Conservation (phyloP, 2,113 vertebrate genomes). For the Anolis sagrei region DNA sequence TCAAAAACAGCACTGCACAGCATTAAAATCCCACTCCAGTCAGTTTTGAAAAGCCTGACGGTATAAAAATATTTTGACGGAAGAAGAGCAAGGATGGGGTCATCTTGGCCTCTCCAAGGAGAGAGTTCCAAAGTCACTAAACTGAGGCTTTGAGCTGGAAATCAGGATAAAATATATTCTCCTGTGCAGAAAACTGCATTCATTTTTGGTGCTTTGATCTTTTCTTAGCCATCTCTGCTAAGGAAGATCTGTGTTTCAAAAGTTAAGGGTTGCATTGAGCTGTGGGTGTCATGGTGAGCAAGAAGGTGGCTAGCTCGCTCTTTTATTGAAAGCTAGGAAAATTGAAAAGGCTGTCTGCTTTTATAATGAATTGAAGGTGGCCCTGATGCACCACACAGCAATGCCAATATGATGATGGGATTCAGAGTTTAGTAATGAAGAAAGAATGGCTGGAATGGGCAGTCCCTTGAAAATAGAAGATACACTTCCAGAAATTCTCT, state of each 20-base stretch:
- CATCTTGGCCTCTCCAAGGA: neutral
- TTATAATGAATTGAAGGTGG: conserved; percentile 1
- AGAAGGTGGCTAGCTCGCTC: conserved; percentile 7
- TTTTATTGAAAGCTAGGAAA: neutral
- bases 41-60: conserved; percentile 24
- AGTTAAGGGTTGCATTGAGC: conserved; percentile 4
- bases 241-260: conserved; percentile 3
- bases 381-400: neutral
- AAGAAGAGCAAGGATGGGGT: neutral
- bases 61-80: neutral
- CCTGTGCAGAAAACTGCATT: conserved; percentile 4
- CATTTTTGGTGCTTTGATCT: conserved; percentile 15
- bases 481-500: neutral
- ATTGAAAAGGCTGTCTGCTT: neutral
- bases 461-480: neutral
- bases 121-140: neutral
- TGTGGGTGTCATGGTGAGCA: neutral
- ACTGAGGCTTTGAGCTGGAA: conserved; percentile 20
- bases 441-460: neutral
- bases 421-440: neutral
- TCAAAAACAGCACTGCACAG: neutral
- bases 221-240: neutral
- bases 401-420: neutral
- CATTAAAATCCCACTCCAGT: neutral
- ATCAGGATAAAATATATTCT: neutral